Base-by-base conservation (phyloP, 2,888 invertebrate genomes). In the Leucania comma region DNA sequence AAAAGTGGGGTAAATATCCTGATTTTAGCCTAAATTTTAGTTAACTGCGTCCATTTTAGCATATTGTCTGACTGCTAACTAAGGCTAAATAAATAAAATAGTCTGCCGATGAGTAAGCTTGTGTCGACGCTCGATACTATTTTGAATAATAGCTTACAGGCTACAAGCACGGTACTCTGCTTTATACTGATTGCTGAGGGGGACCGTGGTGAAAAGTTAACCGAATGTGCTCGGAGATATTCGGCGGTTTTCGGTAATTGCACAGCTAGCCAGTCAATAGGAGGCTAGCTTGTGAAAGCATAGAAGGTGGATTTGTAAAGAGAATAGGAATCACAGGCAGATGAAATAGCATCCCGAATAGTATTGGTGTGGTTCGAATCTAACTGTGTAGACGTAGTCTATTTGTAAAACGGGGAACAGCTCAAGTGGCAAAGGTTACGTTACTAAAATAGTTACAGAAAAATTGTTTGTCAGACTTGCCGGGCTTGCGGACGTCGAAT, bases 71-170 rank as follows among this genome's bases (percentile, higher is more conserved):
- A 61, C n/a, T 9, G 26, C 24, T 32, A 76, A 76, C 48, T 59
- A 68, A 53, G 5, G 26, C 24, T 59, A 69, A 68, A 42, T 24
- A 32, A 50, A 35, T 35, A 56, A 77, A 60, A 56, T 48, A 60
- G 32, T 70, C 71, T 24, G 56, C 38, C 42, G 17, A 9, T 54
- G 38, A 59, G 12, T 59, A 42, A 50, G 17, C 71, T 42, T 42
- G 8, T 48, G 50, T 56, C 26, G 8, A 5, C 29, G 32, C 6
- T 56, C 35, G 20, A 42, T 56, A 73, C 60, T 57, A 35, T 71
- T 59, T 60, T 73, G 50, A 77, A 78, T 56, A 74, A 71, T 50
- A 78, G 26, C 56, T 77, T 56, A 26, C 20, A 60, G 22, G 48
- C 17, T 61, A 12, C 46, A n/a, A 46, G 42, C 14, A 60, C 26